A percentile compares a stretch with the other conserved stretches of the same genome.
phyloP scores from a whole-genome alignment of 1,140 invertebrate species.

The Capitella teleta region DNA sequence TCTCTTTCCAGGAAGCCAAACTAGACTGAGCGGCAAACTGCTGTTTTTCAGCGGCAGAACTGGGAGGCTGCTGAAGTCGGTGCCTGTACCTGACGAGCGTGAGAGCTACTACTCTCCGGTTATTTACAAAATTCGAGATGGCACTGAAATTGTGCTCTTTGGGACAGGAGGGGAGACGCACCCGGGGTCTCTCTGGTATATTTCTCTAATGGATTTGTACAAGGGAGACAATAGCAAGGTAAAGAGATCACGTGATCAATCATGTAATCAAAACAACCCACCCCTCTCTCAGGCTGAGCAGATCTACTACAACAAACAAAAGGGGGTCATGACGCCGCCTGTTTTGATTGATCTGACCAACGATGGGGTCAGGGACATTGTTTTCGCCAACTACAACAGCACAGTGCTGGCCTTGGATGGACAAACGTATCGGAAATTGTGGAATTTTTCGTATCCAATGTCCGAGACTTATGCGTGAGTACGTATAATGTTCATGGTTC shows the following conservation, averaged over 20 bases:
- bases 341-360: slow-evolving; percentile 63
- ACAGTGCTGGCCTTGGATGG: slow-evolving; percentile 64
- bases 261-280: too few species aligned
- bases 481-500: neutral
- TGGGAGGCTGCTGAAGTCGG: slow-evolving; percentile 52
- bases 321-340: slow-evolving; percentile 52
- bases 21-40: slow-evolving; percentile 48
- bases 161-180: slow-evolving; percentile 65
- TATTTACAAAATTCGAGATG: slow-evolving; percentile 28
- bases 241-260: slow-evolving; percentile 12
- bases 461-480: slow-evolving; percentile 47
- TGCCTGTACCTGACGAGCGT: slow-evolving; percentile 54
- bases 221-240: slow-evolving; percentile 47
- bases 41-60: slow-evolving; percentile 59
- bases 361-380: slow-evolving; percentile 61
- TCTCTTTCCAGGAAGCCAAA: slow-evolving; percentile 20
- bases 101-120: slow-evolving; percentile 62
- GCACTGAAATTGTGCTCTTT: slow-evolving; percentile 51
- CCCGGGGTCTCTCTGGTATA: slow-evolving; percentile 56
- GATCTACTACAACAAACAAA: slow-evolving; percentile 32
- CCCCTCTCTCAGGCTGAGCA: slow-evolving; percentile 6
- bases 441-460: slow-evolving; percentile 58
- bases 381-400: slow-evolving; percentile 61
- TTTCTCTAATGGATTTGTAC: slow-evolving; percentile 50
- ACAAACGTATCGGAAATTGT: slow-evolving; percentile 52